These are phyloP conservation scores for Boloria euphrosyne DNA, from an alignment of 2,888 invertebrate genomes.

Conservation along the genomic window DNA sequence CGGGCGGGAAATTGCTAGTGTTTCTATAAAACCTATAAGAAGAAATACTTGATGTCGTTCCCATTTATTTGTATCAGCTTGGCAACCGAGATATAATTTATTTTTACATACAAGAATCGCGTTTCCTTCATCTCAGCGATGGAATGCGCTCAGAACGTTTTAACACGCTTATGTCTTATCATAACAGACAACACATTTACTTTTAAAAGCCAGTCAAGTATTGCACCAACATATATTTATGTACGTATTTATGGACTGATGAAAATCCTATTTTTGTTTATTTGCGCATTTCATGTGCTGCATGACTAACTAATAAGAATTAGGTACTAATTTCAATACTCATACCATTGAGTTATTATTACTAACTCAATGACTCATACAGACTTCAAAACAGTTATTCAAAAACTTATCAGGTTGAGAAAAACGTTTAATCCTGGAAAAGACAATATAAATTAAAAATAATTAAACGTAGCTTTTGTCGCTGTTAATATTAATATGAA, in stretches of 20 bases:
- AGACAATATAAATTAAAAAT: no score
- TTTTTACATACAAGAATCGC: conserved; percentile 24
- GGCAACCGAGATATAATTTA: conserved; percentile 22
- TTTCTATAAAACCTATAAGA: conserved; percentile 3
- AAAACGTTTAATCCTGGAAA: no score
- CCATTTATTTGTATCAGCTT: conserved; percentile 20
- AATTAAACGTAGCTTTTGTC: no score
- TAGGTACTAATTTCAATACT: background rate
- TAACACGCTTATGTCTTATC: conserved; percentile 27
- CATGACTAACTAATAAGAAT: background rate
- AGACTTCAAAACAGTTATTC: no score
- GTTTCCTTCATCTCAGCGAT: conserved; percentile 23
- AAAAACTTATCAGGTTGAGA: no score
- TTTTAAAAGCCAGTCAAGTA: conserved; percentile 24
- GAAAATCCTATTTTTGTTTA: conserved; percentile 12
- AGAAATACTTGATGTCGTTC: conserved; percentile 8
- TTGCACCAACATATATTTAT: background rate
- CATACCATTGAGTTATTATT: no score
- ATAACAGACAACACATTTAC: conserved; percentile 23
- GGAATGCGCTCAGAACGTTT: conserved; percentile 28
- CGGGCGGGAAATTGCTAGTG: no score
- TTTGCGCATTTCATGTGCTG: background rate
- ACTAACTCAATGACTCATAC: no score
- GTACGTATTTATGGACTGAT: conserved; percentile 8
- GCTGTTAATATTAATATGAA: no score